Base-by-base conservation (phyloP, 2,797 vertebrate species). In the Thunnus albacares region DNA sequence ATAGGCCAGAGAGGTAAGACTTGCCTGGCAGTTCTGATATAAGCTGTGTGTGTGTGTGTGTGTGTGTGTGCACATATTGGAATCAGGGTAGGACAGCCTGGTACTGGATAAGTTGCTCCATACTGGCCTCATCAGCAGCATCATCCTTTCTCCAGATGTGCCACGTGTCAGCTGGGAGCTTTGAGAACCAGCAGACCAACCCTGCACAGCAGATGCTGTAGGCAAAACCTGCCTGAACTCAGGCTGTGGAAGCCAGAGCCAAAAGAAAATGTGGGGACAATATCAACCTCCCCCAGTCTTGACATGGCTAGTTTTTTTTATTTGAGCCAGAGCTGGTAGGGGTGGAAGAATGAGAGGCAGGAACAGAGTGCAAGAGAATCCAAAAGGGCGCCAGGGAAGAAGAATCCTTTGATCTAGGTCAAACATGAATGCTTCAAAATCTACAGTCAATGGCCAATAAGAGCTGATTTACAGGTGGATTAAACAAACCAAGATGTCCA, bases 141-240 rank as follows among this genome's bases (percentile, higher is more conserved):
- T 93, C 95, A 94, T 93, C 91, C 93, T 92, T 93, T 93, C 92
- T 92, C 95, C 96, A 96, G 95, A 96, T 96, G 95, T 96, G 96
- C 95, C 95, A 96, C 95, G 94, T 96, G 93, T 94, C 90, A 92
- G 89, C 85, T 51, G 65, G 80, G 84, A 91, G 82, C 84, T 88
- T 77, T 71, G 77, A 89, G 84, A 88, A 89, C 83, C 84, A 90
- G 83, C 81, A 90, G 83, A 90, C 77, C 79, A 91, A 92, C 79
- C 74, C 91, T 80, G 89, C 89, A 76, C 81, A 88, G 89, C 95
- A 95, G 93, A 95, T 95, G 94, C 93, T 93, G 86, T 80, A 88
- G 80, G 84, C 90, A 84, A 88, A 88, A 90, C 71, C 80, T 80
- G 81, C 86, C 70, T 33, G 55, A 64, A 77, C 33, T 51, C 45